These are phyloP conservation scores for Hermaeophaga mercurialis DNA, from an alignment of 2,888 invertebrate genomes.

Conservation along the genomic window DNA sequence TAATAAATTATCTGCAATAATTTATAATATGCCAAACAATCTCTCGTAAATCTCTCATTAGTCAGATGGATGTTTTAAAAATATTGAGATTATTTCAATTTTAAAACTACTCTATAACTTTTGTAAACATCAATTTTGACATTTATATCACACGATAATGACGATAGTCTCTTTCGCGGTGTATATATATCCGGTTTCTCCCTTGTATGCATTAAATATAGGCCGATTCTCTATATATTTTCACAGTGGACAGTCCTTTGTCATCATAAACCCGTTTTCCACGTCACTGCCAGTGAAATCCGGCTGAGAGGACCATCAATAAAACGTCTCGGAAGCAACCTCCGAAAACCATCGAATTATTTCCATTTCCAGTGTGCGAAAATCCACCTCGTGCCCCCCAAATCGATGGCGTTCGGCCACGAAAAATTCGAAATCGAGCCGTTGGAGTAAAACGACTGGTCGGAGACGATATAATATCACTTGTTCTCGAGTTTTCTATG, in stretches of 20 bases:
- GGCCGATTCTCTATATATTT: background rate
- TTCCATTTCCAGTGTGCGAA: slow-evolving; percentile 19
- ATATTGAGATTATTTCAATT: too few species aligned
- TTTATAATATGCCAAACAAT: too few species aligned
- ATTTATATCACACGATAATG: too few species aligned
- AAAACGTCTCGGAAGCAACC: slow-evolving; percentile 23
- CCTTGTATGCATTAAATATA: background rate
- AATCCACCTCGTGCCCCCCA: background rate
- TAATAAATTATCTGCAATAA: too few species aligned
- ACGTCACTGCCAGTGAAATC: slow-evolving; percentile 21
- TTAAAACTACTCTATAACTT: too few species aligned
- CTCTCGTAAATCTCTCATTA: too few species aligned
- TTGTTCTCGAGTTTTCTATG: slow-evolving; percentile 47
- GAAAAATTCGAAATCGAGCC: slow-evolving; percentile 25
- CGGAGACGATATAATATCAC: slow-evolving; percentile 41
- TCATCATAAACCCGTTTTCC: slow-evolving; percentile 24
- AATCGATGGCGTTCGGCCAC: slow-evolving; percentile 16
- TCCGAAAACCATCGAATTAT: slow-evolving; percentile 23
- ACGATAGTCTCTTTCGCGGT: too few species aligned
- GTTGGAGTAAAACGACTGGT: slow-evolving; percentile 27
- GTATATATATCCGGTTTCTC: background rate
- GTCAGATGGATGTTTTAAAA: too few species aligned
- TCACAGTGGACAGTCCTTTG: slow-evolving; percentile 15
- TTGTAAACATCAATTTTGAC: too few species aligned
- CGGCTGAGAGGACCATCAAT: slow-evolving; percentile 24